These are phyloP conservation scores for Frieseomelitta varia DNA, from an alignment of 1,140 invertebrate species.

Conservation along the genomic window DNA sequence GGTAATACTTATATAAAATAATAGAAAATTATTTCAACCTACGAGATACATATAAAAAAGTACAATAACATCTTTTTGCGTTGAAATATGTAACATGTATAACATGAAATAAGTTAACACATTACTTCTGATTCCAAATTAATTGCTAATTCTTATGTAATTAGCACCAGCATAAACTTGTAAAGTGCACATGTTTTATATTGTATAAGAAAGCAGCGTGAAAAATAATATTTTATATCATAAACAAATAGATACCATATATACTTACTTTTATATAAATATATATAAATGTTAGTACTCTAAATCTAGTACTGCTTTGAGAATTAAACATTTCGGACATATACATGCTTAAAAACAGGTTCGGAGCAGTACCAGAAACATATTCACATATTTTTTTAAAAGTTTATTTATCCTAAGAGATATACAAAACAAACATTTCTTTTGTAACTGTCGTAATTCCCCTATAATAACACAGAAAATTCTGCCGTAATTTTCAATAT, in stretches of 20 bases:
- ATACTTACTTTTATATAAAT: constrained; percentile 50
- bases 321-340: constrained; percentile 26
- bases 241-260: constrained; percentile 40
- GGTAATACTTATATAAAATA: constrained; percentile 40
- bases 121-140: constrained; percentile 6
- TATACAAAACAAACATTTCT: constrained; percentile 82
- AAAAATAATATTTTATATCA: constrained; percentile 31
- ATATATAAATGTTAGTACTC: constrained; percentile 36
- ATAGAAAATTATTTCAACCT: constrained; percentile 30
- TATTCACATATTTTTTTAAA: constrained; percentile 76
- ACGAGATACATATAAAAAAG: constrained; percentile 30
- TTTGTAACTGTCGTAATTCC: constrained; percentile 79
- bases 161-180: constrained; percentile 17
- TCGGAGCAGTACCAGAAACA: constrained; percentile 49
- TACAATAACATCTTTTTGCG: constrained; percentile 23
- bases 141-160: constrained; percentile 13
- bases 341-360: constrained; percentile 35
- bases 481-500: constrained; percentile 75
- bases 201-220: constrained; percentile 20
- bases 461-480: constrained; percentile 81
- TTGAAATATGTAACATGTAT: constrained; percentile 20
- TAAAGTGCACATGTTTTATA: constrained; percentile 14
- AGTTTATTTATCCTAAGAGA: constrained; percentile 82
- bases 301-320: constrained; percentile 44
- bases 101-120: constrained; percentile 34